Evolutionary conservation across 1,140 invertebrate genomes (phyloP), one percentile per base, ranked within the genome.

Genomic region (Lordiphosa collinella): DNA sequence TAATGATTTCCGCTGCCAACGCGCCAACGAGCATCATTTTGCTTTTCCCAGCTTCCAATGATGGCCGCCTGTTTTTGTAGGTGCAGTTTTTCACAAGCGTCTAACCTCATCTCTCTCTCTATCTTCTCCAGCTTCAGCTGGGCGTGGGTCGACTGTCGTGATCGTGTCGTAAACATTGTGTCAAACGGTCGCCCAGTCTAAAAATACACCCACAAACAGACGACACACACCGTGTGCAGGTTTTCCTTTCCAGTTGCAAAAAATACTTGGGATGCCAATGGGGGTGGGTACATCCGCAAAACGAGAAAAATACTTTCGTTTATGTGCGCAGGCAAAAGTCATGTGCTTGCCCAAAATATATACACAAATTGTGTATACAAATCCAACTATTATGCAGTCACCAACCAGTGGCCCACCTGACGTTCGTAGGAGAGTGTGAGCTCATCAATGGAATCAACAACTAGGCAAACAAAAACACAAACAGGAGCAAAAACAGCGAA

Each of bases 1-100:
- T 66, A 68, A 62, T 37, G 52, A 76, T 76, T 76, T 76, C 72
- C 72, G 72, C 73, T 76, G 72, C 72, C 72, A 75, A 75, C 72
- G 72, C 59, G 52, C 59, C 43, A 40, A 40, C 31, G 34, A 25
- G 12, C 49, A 29, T 29, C 25, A 29, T 29, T 29, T 29, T 29
- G 25, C 25, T 1, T 8, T 29, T 29, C 7, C 16, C 25, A 29
- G 25, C 25, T 29, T 29, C 25, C 25, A 29, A 29, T 8, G 34
- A 44, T 25, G 22, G 18, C 25, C 9, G 22, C 7, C 22, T 18
- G 2, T 18, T 29, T 29, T 29, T 43, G 63, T 73, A 59, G 71
- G 70, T 74, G 71, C 70, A 75, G 63, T 63, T 63, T 58, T 49
- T 63, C 43, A 18, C 44, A 62, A 40, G 48, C 65, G 55, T 60